Evolutionary conservation across 1,140 invertebrate genomes (phyloP), one percentile per base, ranked within the genome.

Genomic region (Onthophagus taurus): DNA sequence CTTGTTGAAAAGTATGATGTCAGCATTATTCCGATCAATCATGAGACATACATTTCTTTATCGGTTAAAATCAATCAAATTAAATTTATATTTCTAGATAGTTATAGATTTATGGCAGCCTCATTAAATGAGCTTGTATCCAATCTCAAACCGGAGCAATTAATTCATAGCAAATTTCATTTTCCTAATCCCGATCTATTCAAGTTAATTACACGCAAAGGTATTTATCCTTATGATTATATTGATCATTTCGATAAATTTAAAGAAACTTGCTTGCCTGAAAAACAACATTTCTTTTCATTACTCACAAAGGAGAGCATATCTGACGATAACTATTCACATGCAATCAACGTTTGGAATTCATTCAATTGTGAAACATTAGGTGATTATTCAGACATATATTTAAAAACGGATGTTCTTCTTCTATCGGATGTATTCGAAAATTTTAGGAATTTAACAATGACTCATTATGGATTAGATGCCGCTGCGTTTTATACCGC

Each of bases 271-370:
- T 6, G 41, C 38, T 54, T 67, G 42, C 57, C 60, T 16, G 0
- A 48, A 12, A 57, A 51, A 47, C 43, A 54, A 39, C 42, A 44
- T 9, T 68, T 67, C 54, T 64, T 55, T 43, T 67, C 49, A 49
- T 49, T 20, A 34, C 38, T 68, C 24, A 57, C 43, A 13, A 30
- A 58, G 33, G 20, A 37, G 11, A 16, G 51, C 17, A 58, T 66
- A 35, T 39, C 29, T 19, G 47, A 50, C n/a, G 48, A 55, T 18
- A 59, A 70, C 23, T 71, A 70, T 58, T 6, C 45, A 11, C 63
- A 68, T 59, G 68, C 65, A 5, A 17, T 54, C 48, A 57, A 58
- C 4, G 55, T 72, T 17, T 72, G 68, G 67, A 36, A 59, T 16
- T 48, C 21, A 31, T 73, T 73, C 51, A 54, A 63, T 16, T 53